Evolutionary conservation across 2,888 invertebrate genomes (phyloP).

Genomic region (Azorinus chamasolen): DNA sequence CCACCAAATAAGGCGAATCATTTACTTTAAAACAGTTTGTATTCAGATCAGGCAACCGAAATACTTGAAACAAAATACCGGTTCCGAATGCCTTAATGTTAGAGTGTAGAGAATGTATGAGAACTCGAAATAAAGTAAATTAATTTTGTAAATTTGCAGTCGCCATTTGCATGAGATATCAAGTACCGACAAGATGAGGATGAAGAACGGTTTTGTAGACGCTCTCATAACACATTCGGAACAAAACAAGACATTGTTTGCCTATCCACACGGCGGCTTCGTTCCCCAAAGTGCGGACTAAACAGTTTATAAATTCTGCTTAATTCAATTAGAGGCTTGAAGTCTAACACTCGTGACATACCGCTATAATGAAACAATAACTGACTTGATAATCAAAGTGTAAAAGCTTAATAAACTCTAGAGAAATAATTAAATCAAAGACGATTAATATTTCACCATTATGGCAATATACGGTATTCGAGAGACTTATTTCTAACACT

Average conservation of each 20-base stretch:
- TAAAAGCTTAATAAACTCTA: conserved; percentile 74
- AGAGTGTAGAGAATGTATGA: too few relatives aligned
- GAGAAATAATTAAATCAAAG: conserved; percentile 72
- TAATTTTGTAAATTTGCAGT: too few relatives aligned
- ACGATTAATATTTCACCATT: conserved; percentile 75
- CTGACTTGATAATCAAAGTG: conserved; percentile 71
- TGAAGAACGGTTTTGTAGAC: conserved; percentile 59
- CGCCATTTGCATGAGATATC: too few relatives aligned
- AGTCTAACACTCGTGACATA: conserved; percentile 57
- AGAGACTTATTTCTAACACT: conserved; percentile 53
- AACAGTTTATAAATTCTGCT: conserved; percentile 81
- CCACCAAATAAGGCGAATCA: too few relatives aligned
- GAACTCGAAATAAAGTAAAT: too few relatives aligned
- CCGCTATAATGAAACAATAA: conserved; percentile 75
- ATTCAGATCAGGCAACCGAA: too few relatives aligned
- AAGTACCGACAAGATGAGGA: conserved; percentile 30
- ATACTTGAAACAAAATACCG: too few relatives aligned
- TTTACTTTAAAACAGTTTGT: too few relatives aligned
- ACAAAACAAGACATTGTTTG: conserved; percentile 53
- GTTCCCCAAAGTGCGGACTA: conserved; percentile 77
- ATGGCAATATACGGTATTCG: conserved; percentile 49
- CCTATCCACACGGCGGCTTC: conserved; percentile 49
- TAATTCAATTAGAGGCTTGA: conserved; percentile 70
- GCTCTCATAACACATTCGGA: conserved; percentile 57
- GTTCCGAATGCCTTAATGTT: too few relatives aligned